phyloP scores from a whole-genome alignment of 2,888 invertebrate species.

The Lasioglossum calceatum region DNA sequence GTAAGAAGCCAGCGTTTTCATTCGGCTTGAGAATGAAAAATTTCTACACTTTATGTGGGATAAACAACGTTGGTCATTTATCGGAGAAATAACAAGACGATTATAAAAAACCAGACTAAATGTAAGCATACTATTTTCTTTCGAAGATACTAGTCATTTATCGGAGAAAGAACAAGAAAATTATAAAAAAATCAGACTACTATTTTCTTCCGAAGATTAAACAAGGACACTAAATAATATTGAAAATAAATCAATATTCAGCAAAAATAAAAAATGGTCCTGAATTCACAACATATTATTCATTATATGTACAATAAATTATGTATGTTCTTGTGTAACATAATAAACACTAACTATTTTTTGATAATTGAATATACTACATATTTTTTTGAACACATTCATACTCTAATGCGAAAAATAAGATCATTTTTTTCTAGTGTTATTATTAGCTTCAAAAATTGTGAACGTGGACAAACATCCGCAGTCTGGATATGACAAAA shows the following conservation, averaged over 20 bases:
- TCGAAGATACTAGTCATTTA: background rate
- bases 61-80: background rate
- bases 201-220: no score
- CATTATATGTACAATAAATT: no score
- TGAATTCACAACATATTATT: no score
- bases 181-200: no score
- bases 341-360: background rate
- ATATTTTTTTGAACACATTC: background rate
- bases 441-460: background rate
- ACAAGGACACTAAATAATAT: background rate
- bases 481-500: constrained; percentile 1
- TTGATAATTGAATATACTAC: background rate
- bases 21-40: background rate
- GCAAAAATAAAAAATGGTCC: background rate
- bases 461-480: background rate
- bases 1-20: background rate
- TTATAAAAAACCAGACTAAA: no score
- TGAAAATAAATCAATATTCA: background rate
- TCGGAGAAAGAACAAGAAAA: background rate
- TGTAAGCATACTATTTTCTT: no score
- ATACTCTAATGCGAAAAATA: background rate
- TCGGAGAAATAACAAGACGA: background rate
- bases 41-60: background rate
- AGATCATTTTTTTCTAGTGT: background rate
- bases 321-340: background rate